Evolutionary conservation across 2,888 invertebrate species (phyloP), one percentile per base, ranked within the genome.

Genomic region (Myathropa florea): DNA sequence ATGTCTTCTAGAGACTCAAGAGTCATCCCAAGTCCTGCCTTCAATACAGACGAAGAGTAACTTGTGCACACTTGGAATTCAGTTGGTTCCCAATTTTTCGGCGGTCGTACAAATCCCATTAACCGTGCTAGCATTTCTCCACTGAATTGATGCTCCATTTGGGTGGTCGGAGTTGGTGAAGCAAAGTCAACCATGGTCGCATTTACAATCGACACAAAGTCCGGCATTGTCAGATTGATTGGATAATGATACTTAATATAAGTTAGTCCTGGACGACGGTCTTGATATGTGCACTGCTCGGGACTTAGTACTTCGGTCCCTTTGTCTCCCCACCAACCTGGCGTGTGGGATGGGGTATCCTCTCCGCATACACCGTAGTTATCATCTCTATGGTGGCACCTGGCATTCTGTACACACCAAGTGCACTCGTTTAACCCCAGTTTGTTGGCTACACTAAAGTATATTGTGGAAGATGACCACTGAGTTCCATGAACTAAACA

Each of bases 401-500:
- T 94, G 0, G 97, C 97, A 90, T 97, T 97, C 91, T 98, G 97
- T 1, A 98, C 98, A 91, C 98, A 98, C 98, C 98, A 98, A 57
- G 96, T 96, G 90, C 97, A 97, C 89, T 97, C 96, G 71, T 96
- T 96, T 3, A 97, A 93, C 24, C 96, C 96, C 72, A 97, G 92
- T 90, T 97, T 96, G 88, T 95, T 95, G 70, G 97, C 96, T 63
- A 97, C 96, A 0, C 95, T 95, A 81, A 93, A 92, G 36, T 90
- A 90, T 10, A 88, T 89, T 0, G 88, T 82, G 4, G 87, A 88
- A 4, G 83, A 73, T 7, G 85, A 76, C 91, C 92, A 92, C 7
- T 90, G 90, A 94, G 91, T 91, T 53, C 95, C 24, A 89, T 97
- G 97, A 78, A 97, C 96, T 83, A 98, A 94, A 92, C 98, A 98